A percentile compares a stretch with the other conserved stretches of the same genome.
Evolutionary conservation across 2,888 invertebrate genomes (phyloP).

Genomic region (Tipula confusa): DNA sequence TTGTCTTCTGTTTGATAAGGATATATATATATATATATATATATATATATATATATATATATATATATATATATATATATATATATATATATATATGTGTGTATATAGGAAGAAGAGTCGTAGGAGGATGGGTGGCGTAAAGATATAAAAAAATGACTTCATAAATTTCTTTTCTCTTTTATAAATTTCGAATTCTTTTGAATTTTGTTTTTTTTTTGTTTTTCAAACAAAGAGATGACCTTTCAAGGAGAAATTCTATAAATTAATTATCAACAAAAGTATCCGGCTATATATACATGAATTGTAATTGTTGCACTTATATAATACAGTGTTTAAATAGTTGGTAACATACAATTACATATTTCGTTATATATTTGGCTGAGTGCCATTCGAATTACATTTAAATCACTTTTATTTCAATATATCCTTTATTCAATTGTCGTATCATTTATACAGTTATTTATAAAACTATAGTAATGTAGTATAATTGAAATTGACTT

Average conservation of each 20-base stretch:
- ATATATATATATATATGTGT: too few relatives aligned
- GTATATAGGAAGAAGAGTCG: too few relatives aligned
- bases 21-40: too few relatives aligned
- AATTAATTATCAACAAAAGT: not conserved
- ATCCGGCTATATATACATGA: not conserved
- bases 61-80: too few relatives aligned
- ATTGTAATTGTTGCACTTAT: not conserved
- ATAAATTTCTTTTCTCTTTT: not conserved
- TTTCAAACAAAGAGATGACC: not conserved
- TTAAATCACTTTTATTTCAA: not conserved
- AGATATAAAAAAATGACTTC: not conserved
- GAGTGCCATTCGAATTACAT: not conserved
- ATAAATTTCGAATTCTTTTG: not conserved
- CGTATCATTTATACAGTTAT: too few relatives aligned
- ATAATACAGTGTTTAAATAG: not conserved
- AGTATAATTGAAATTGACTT: not conserved
- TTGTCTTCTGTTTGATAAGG: not conserved
- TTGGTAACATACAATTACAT: not conserved
- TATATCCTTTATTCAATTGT: not conserved
- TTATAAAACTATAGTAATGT: too few relatives aligned
- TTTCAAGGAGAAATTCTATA: not conserved
- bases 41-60: too few relatives aligned
- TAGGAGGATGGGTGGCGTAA: not conserved
- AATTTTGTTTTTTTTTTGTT: not conserved
- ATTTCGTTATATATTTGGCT: not conserved